A percentile compares a stretch with the other conserved stretches of the same genome.
phyloP scores from a whole-genome alignment of 2,113 vertebrate genomes.

The Lontra canadensis region DNA sequence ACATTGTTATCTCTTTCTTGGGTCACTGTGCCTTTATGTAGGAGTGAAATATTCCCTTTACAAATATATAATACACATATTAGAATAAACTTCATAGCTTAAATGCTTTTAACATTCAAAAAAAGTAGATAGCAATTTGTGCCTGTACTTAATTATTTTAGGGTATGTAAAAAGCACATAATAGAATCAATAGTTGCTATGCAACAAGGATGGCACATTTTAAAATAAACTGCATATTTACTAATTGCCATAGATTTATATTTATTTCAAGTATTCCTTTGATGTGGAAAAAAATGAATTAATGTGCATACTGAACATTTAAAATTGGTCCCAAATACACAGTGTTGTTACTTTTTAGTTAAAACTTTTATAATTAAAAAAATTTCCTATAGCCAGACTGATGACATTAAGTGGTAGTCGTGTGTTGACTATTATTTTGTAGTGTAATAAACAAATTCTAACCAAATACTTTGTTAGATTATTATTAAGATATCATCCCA shows the following conservation, averaged over 20 bases:
- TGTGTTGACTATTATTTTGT: constrained; percentile 5
- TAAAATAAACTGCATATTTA: constrained; percentile 49
- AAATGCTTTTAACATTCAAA: constrained; percentile 41
- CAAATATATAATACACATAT: constrained; percentile 49
- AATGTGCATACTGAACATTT: constrained; percentile 43
- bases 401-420: not conserved
- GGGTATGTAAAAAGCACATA: constrained; percentile 39
- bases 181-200: constrained; percentile 54
- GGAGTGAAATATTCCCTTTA: constrained; percentile 61
- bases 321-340: constrained; percentile 21
- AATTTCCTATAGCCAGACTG: not conserved
- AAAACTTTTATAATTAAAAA: constrained; percentile 21
- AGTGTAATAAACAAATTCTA: constrained; percentile 1
- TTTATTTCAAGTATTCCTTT: constrained; percentile 58
- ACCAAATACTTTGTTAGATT: constrained; percentile 38
- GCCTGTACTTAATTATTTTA: constrained; percentile 63
- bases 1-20: constrained; percentile 61
- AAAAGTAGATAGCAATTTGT: constrained; percentile 58
- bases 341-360: constrained; percentile 36
- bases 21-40: constrained; percentile 74
- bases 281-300: constrained; percentile 61
- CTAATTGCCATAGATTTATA: constrained; percentile 69
- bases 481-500: not conserved
- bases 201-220: constrained; percentile 64
- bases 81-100: constrained; percentile 54